These are phyloP conservation scores for Emys orbicularis DNA, from an alignment of 2,797 vertebrate species.

Conservation along the genomic window DNA sequence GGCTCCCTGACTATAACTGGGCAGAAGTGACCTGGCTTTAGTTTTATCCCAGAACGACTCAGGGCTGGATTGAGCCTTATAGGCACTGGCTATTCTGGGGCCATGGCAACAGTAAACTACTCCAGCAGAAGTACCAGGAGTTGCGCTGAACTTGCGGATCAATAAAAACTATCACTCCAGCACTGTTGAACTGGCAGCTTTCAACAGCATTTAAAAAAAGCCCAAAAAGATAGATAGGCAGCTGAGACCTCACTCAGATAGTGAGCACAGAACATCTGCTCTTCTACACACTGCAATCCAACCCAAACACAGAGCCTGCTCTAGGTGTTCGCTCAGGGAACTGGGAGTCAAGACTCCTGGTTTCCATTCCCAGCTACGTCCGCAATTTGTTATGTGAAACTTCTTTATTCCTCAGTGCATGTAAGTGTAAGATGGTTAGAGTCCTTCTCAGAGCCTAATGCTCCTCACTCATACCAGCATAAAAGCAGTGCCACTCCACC, in stretches of 20 bases:
- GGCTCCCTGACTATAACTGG: not conserved
- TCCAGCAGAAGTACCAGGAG: not conserved
- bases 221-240: not conserved
- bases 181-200: not conserved
- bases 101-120: not conserved
- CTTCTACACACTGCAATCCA: not conserved
- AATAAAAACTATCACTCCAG: not conserved
- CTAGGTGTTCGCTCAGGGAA: not conserved
- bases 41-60: not conserved
- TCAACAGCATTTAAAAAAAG: not conserved
- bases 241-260: not conserved
- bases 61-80: not conserved
- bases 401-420: not conserved
- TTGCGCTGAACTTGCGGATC: not conserved
- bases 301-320: no score
- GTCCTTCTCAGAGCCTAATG: not conserved
- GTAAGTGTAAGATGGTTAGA: not conserved
- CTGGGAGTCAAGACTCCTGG: no score
- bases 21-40: not conserved
- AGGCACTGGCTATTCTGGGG: not conserved
- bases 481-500: not conserved
- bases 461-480: not conserved
- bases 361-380: no score
- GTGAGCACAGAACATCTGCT: not conserved
- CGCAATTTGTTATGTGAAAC: not conserved